These are phyloP conservation scores for Puntigrus tetrazona DNA, from an alignment of 2,113 vertebrate genomes.

Conservation along the genomic window DNA sequence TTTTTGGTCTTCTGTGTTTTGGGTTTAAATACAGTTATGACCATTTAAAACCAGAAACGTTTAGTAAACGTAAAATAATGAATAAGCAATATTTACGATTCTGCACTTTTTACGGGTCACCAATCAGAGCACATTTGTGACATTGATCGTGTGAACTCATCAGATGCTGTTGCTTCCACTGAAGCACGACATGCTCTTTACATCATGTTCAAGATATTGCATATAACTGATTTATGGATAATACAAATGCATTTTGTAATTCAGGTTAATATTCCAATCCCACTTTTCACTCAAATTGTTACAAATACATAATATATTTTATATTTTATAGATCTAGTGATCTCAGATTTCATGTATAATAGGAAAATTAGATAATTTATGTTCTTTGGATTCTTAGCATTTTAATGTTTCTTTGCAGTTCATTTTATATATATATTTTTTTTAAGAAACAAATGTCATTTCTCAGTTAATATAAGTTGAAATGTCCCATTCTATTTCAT, in stretches of 20 bases:
- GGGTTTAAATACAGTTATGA: background rate
- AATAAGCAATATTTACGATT: background rate
- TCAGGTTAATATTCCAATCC: background rate
- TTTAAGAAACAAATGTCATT: background rate
- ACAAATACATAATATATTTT: background rate
- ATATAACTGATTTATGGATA: background rate
- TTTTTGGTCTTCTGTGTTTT: background rate
- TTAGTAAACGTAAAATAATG: background rate
- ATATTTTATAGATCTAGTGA: background rate
- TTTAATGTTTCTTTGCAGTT: background rate
- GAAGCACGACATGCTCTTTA: background rate
- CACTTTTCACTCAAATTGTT: background rate
- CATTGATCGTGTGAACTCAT: background rate
- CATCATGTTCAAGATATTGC: background rate
- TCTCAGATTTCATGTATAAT: background rate
- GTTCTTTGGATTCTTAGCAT: background rate
- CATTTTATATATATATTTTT: background rate
- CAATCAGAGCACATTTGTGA: background rate
- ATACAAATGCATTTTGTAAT: background rate
- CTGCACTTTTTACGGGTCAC: background rate
- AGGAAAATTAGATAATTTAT: background rate
- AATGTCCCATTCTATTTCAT: background rate
- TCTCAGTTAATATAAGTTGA: background rate
- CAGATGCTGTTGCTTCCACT: background rate
- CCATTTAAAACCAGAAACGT: background rate